Evolutionary conservation across 2,888 invertebrate genomes (phyloP), one percentile per base, ranked within the genome.

Genomic region (Neoascia interrupta): DNA sequence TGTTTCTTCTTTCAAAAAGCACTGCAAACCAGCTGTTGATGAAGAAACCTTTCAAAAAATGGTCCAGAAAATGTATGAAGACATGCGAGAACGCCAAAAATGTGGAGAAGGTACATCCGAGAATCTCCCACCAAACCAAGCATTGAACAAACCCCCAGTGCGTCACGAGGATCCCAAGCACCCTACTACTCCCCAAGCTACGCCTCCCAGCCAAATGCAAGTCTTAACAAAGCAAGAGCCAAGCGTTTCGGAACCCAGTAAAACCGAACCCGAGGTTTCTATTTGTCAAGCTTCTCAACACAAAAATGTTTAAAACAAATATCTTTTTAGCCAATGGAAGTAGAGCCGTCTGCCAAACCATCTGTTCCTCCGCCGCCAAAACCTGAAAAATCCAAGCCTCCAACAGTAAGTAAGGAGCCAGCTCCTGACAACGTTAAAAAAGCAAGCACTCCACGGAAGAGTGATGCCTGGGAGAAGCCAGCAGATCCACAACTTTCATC

Each of bases 11-110:
- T n/a, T n/a, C n/a, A n/a, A n/a, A n/a, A n/a, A 63, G 92, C 96
- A 96, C 87, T 96, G 96, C 87, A 95, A 95, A 84, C 95, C 96
- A 47, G 96, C 96, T 0, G 96, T 97, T 1, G 96, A 97, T 85
- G 97, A 97, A n/a, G 97, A 97, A 0, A 94, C 95, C 37, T 98
- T 97, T 89, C 92, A 93, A 80, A 93, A 94, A 82, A 94, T 98
- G 95, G 96, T 98, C 10, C 95, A 96, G 82, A 91, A 94, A 0
- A 95, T 96, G 83, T 92, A 94, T 82, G 96, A 96, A 75, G 90
- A 94, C 82, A 89, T 95, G 87, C 91, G 93, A 34, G 92, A 93
- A 82, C 90, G 92, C 61, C 90, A 91, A 81, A 92, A 75, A 53
- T 74, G 74, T 18, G 6, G 45, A 13, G 74, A 74, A 1, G 80